Conservation (phyloP, 2,113 vertebrate species). For the Aphyosemion australe region DNA sequence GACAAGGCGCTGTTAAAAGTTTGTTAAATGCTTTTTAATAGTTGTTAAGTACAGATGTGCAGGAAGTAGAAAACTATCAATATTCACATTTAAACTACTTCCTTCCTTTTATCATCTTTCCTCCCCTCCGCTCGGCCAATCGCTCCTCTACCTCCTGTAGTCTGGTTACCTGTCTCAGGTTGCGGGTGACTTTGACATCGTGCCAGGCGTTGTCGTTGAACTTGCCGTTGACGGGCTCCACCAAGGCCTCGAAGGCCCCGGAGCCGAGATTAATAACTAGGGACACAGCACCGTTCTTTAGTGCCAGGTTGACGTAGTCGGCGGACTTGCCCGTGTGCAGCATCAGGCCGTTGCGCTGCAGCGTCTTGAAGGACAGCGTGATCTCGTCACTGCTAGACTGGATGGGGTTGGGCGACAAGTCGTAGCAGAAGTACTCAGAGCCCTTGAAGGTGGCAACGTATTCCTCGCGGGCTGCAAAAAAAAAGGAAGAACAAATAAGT, state of each 20-base stretch:
- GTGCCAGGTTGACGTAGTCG: conserved; percentile 98
- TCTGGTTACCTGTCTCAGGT: conserved; percentile 99
- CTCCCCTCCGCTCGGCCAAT: conserved; percentile 29
- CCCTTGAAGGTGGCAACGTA: conserved; percentile 98
- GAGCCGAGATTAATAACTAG: conserved; percentile 99
- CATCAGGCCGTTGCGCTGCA: conserved; percentile 99
- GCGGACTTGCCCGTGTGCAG: conserved; percentile 99
- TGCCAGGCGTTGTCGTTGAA: conserved; percentile 99
- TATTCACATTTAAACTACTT: not conserved
- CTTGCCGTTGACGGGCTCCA: conserved; percentile 99
- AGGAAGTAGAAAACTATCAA: not conserved
- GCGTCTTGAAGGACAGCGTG: conserved; percentile 98
- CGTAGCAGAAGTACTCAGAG: conserved; percentile 99
- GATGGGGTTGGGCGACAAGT: conserved; percentile 98
- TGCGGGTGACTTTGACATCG: conserved; percentile 99
- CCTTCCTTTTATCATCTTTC: conserved; percentile 1
- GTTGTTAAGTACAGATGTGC: too few species aligned
- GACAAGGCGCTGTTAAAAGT: too few species aligned
- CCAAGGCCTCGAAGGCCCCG: conserved; percentile 98
- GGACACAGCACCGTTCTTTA: conserved; percentile 99
- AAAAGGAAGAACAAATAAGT: conserved; percentile 22
- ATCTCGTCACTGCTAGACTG: conserved; percentile 99
- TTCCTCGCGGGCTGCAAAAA: conserved; percentile 91
- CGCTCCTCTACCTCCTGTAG: conserved; percentile 76
- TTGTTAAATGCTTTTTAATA: too few species aligned